Evolutionary conservation across 2,113 vertebrate species (phyloP).

Genomic region (Zeus faber): DNA sequence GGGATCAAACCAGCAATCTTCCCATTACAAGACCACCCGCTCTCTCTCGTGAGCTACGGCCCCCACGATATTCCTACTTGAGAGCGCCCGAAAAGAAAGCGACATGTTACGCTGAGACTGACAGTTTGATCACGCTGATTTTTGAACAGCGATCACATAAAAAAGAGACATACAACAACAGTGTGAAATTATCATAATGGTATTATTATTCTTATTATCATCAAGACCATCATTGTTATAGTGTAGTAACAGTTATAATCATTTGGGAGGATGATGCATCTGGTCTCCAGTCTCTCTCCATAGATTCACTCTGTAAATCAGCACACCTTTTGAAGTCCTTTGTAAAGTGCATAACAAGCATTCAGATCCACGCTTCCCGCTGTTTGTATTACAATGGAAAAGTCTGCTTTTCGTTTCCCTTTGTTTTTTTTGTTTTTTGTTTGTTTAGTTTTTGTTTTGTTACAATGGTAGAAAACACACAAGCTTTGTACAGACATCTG

Average conservation of each 20-base stretch:
- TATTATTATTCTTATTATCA: constrained; percentile 49
- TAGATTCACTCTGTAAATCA: constrained; percentile 16
- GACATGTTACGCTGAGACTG: too few species aligned
- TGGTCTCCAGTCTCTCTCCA: constrained; percentile 23
- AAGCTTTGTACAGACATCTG: constrained; percentile 28
- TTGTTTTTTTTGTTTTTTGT: constrained; percentile 13
- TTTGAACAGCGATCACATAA: neutral
- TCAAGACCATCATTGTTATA: constrained; percentile 47
- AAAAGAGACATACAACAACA: constrained; percentile 41
- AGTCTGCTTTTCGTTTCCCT: too few species aligned
- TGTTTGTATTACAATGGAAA: constrained; percentile 18
- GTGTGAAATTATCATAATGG: constrained; percentile 50
- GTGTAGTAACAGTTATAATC: constrained; percentile 46
- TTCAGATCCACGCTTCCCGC: constrained; percentile 36
- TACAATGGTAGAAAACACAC: constrained; percentile 41
- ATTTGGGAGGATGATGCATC: constrained; percentile 47
- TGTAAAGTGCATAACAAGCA: constrained; percentile 42
- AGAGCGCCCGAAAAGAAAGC: too few species aligned
- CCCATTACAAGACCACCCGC: too few species aligned
- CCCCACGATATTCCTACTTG: too few species aligned
- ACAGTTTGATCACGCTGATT: too few species aligned
- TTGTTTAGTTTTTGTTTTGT: constrained; percentile 24
- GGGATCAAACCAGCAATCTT: too few species aligned
- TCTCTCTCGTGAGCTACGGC: too few species aligned
- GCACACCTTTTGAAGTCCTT: constrained; percentile 19